Conservation (phyloP, 2,113 vertebrate species). For the Furnarius figulus region DNA sequence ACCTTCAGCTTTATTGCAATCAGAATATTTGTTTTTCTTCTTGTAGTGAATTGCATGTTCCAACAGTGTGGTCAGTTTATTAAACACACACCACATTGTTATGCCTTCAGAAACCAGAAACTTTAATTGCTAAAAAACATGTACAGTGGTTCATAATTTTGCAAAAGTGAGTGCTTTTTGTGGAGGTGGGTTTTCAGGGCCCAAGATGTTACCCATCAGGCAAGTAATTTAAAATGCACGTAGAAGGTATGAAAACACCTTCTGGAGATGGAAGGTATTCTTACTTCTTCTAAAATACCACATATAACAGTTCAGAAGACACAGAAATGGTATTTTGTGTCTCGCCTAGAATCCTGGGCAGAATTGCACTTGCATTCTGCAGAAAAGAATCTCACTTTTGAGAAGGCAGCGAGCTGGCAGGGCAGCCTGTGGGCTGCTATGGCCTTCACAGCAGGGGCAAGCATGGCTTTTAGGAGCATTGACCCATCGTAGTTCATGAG, state of each 20-base stretch:
- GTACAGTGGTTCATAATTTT: neutral
- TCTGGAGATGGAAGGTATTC: neutral
- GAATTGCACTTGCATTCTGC: neutral
- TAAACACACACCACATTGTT: neutral
- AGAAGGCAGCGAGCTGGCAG: neutral
- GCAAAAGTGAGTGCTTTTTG: neutral
- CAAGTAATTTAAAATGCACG: neutral
- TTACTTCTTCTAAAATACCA: neutral
- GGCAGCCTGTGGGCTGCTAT: rapidly evolving
- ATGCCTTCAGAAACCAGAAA: neutral
- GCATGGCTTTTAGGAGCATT: neutral
- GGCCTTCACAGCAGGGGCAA: neutral
- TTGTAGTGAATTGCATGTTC: neutral
- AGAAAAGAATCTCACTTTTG: neutral
- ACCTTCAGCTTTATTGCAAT: neutral
- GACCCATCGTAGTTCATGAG: rapidly evolving
- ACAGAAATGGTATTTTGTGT: neutral
- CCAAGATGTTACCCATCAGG: neutral
- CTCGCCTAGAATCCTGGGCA: neutral
- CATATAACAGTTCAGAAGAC: neutral
- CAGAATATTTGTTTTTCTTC: neutral
- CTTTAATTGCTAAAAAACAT: neutral
- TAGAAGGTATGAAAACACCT: neutral
- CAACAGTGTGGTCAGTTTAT: neutral
- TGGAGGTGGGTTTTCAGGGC: neutral